Percentiles rank a stretch among this genome's conserved stretches.
phyloP scores from a whole-genome alignment of 2,888 invertebrate genomes.

The Papilio protenor region DNA sequence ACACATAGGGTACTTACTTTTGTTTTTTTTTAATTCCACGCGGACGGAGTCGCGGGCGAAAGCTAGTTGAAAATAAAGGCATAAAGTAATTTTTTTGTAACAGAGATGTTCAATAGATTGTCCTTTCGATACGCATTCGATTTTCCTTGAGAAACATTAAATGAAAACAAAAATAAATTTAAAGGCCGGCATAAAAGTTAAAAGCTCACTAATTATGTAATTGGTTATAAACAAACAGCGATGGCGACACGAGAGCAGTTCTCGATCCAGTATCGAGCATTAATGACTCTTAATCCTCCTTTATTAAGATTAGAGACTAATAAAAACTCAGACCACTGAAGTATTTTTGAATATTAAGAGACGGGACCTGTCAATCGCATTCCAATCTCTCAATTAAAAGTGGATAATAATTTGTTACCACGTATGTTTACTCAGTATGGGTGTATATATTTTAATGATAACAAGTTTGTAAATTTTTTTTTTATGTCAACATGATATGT shows the following conservation, averaged over 20 bases:
- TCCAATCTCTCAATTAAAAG: not conserved
- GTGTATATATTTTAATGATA: not conserved
- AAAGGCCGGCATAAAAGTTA: slow-evolving; percentile 16
- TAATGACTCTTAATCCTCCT: slow-evolving; percentile 34
- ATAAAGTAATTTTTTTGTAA: not conserved
- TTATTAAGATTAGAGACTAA: slow-evolving; percentile 37
- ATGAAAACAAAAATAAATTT: slow-evolving; percentile 2
- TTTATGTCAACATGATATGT: too few species aligned
- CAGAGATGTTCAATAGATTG: not conserved
- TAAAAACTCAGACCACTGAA: slow-evolving; percentile 38
- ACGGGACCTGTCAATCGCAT: not conserved
- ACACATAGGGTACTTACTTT: too few species aligned
- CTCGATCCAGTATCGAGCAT: slow-evolving; percentile 15
- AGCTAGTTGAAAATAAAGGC: not conserved
- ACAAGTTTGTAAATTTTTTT: not conserved
- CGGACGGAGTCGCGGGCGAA: too few species aligned
- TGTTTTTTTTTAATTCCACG: too few species aligned
- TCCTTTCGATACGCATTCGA: slow-evolving; percentile 45
- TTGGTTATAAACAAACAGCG: slow-evolving; percentile 40
- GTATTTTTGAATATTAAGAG: not conserved
- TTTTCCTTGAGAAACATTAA: not conserved
- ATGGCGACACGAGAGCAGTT: slow-evolving; percentile 39
- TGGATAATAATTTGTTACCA: not conserved
- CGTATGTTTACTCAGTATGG: too few species aligned
- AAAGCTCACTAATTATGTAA: slow-evolving; percentile 39